These are phyloP conservation scores for Meda fulgida DNA, from an alignment of 2,797 vertebrate genomes.

Conservation along the genomic window DNA sequence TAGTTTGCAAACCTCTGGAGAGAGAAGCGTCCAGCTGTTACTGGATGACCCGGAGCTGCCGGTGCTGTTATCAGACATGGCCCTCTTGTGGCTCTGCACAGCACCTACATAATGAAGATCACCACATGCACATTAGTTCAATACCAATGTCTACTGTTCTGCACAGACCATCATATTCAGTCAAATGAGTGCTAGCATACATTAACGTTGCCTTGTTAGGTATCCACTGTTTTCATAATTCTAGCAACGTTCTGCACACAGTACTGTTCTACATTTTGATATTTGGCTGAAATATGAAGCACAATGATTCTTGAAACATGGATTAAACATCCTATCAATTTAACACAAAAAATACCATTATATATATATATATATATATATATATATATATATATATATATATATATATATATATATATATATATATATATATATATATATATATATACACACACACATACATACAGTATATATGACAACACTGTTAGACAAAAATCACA, in stretches of 20 bases:
- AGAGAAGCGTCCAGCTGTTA: constrained; percentile 88
- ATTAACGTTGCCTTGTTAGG: background rate
- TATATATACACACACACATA: background rate
- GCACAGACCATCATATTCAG: background rate
- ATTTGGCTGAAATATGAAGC: background rate
- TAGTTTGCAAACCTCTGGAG: constrained; percentile 80
- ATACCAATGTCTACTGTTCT: background rate
- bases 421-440: no score
- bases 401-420: no score
- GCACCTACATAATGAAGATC: constrained; percentile 66
- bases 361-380: no score
- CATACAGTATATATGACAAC: background rate
- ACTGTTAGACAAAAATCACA: background rate
- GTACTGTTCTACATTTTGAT: background rate
- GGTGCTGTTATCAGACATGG: constrained; percentile 85
- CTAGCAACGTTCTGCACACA: background rate
- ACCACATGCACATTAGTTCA: constrained; percentile 59
- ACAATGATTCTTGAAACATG: background rate
- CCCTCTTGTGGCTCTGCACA: constrained; percentile 68
- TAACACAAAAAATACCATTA: background rate
- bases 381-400: no score
- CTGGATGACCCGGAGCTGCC: constrained; percentile 81
- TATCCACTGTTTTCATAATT: background rate
- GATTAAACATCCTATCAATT: background rate
- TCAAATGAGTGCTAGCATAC: background rate